phyloP scores from a whole-genome alignment of 2,888 invertebrate genomes.

The Urechis unicinctus region DNA sequence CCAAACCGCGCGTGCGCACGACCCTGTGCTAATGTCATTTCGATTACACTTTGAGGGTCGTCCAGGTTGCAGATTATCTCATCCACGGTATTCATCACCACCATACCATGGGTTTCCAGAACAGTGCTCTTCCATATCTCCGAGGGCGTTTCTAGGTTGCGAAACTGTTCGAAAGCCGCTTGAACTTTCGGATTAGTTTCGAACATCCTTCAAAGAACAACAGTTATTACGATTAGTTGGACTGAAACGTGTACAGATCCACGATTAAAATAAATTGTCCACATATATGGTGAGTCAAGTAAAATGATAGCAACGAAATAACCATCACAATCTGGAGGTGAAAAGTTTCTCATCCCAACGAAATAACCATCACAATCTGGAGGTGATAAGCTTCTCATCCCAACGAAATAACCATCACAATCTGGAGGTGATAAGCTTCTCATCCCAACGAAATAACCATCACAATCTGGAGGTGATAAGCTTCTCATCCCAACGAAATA shows the following conservation, averaged over 20 bases:
- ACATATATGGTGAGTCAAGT: too few relatives aligned
- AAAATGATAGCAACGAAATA: too few relatives aligned
- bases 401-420: too few relatives aligned
- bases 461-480: too few relatives aligned
- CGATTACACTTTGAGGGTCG: constrained; percentile 5
- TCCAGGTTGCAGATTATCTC: constrained; percentile 16
- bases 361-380: too few relatives aligned
- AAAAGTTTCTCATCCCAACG: too few relatives aligned
- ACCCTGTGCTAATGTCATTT: constrained; percentile 12
- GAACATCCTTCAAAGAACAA: constrained; percentile 6
- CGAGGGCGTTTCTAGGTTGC: constrained; percentile 4
- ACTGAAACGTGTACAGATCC: too few relatives aligned
- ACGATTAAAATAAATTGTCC: neutral
- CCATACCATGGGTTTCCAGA: constrained; percentile 12
- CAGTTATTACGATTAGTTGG: neutral
- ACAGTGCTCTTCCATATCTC: constrained; percentile 9
- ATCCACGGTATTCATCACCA: constrained; percentile 16
- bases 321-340: too few relatives aligned
- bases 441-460: too few relatives aligned
- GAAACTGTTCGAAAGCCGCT: constrained; percentile 13
- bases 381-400: too few relatives aligned
- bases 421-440: too few relatives aligned
- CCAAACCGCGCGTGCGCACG: constrained; percentile 14
- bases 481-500: too few relatives aligned
- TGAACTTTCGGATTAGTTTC: constrained; percentile 9